phyloP scores from a whole-genome alignment of 2,113 vertebrate genomes.

The Taxidea taxus region DNA sequence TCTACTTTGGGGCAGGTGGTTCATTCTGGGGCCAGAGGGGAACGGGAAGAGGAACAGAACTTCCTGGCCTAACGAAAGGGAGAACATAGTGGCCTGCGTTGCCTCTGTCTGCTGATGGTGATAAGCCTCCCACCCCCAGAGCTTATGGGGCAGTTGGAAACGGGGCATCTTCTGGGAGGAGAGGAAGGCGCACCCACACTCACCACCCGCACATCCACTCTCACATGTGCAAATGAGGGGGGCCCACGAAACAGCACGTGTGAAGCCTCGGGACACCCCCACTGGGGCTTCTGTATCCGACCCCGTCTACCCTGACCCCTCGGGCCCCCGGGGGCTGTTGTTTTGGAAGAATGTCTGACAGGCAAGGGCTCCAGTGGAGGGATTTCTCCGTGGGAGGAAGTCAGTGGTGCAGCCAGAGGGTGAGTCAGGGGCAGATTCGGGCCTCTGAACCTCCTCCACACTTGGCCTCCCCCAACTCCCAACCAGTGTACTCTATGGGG shows the following conservation, averaged over 20 bases:
- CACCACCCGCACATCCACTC: too few species aligned
- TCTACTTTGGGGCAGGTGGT: background rate
- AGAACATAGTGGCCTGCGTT: too few species aligned
- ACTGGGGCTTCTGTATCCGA: background rate
- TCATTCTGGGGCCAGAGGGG: background rate
- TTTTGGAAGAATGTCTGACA: background rate
- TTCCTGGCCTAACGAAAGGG: background rate
- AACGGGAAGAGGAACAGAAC: background rate
- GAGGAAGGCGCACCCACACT: accelerated
- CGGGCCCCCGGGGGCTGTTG: accelerated
- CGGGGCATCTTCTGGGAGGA: background rate
- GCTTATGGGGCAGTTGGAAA: too few species aligned
- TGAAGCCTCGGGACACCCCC: background rate
- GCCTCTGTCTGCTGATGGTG: background rate
- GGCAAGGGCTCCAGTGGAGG: background rate
- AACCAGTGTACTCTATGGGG: background rate
- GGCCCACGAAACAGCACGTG: too few species aligned
- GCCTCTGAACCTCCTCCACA: background rate
- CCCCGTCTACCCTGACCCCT: accelerated
- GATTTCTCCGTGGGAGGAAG: accelerated
- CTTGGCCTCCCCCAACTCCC: too few species aligned
- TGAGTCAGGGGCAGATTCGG: background rate
- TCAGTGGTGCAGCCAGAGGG: background rate
- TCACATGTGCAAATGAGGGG: accelerated
- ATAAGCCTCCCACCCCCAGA: background rate